Base-by-base conservation (phyloP, 2,888 invertebrate genomes). In the Oscheius myriophilus region DNA sequence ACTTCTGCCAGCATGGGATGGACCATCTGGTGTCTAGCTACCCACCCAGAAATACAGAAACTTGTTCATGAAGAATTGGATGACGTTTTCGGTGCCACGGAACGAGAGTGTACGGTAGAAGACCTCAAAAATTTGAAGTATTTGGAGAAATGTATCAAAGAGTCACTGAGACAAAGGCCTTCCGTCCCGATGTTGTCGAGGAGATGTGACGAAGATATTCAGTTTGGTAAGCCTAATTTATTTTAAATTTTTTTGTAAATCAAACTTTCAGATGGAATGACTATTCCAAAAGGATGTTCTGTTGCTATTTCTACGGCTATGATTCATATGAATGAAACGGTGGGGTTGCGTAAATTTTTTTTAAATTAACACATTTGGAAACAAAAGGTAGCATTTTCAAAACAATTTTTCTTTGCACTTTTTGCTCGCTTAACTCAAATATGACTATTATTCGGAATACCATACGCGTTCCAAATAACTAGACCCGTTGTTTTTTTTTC, bases 1-100 rank as follows among this genome's bases (percentile, higher is more conserved):
- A 89, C 89, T 6, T 86, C 88, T 0, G 86, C 87, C 43, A 87
- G 87, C 1, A 86, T 87, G 71, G 87, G 84, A 66, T 89, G 88
- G 88, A 85, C 87, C 2, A 62, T 87, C 1, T 87, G 87, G 79
- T 81, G 87, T 68, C 80, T 89, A 42, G 88, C 88, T 1, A 80
- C 86, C 26, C 72, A 88, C 72, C 87, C 85, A 0, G 86, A 87
- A 2, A 81, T 87, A 16, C 89, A 89, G 79, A 75, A 79, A 43
- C 87, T 86, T 63, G 76, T 88, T 0, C 87, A 87, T 25, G 72
- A 78, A 49, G 84, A 84, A 63, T 61, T 83, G 9, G 81, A 81
- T 57, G 43, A 49, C 6, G 69, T 84, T n/a, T 83, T 85, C 52
- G 53, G 85, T 84, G 49, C 87, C 86, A 43, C 87, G 18, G 78